phyloP scores from a whole-genome alignment of 92 coral and sea anemone species.

The Porites cylindrica region DNA sequence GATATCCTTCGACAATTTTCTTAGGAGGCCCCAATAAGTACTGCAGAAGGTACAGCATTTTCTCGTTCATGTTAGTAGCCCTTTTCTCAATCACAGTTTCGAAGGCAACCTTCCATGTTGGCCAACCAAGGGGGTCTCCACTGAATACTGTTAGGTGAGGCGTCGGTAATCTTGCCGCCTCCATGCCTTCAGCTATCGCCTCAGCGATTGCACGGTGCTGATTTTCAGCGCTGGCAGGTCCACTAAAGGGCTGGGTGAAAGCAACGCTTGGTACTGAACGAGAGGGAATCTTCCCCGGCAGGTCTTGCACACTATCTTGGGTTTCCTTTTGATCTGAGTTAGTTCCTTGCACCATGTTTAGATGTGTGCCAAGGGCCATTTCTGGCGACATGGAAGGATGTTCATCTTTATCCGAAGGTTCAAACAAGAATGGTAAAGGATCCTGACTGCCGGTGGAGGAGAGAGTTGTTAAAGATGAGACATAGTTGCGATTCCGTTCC shows the following conservation, averaged over 20 bases:
- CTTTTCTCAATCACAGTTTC: constrained; percentile 64
- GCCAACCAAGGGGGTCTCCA: constrained; percentile 66
- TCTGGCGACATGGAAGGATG: not conserved
- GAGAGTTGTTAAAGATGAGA: constrained; percentile 21
- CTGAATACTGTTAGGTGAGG: constrained; percentile 48
- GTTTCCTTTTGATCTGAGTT: not conserved
- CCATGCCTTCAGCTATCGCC: constrained; percentile 62
- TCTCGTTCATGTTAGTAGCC: constrained; percentile 34
- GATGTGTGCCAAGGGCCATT: not conserved
- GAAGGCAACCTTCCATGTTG: constrained; percentile 60
- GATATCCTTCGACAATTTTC: constrained; percentile 70
- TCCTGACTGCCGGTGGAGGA: not conserved
- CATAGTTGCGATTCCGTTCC: constrained; percentile 28
- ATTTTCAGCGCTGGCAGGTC: not conserved
- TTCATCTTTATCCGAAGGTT: not conserved
- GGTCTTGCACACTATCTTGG: not conserved
- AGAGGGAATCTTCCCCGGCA: not conserved
- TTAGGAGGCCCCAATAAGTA: constrained; percentile 48
- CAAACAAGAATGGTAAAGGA: not conserved
- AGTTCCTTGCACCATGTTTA: not conserved
- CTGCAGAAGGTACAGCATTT: constrained; percentile 54
- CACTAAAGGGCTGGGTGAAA: not conserved
- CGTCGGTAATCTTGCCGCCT: constrained; percentile 55
- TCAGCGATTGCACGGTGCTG: constrained; percentile 29
- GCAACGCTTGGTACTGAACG: not conserved